phyloP scores from a whole-genome alignment of 2,113 vertebrate genomes.

The Lathamus discolor region DNA sequence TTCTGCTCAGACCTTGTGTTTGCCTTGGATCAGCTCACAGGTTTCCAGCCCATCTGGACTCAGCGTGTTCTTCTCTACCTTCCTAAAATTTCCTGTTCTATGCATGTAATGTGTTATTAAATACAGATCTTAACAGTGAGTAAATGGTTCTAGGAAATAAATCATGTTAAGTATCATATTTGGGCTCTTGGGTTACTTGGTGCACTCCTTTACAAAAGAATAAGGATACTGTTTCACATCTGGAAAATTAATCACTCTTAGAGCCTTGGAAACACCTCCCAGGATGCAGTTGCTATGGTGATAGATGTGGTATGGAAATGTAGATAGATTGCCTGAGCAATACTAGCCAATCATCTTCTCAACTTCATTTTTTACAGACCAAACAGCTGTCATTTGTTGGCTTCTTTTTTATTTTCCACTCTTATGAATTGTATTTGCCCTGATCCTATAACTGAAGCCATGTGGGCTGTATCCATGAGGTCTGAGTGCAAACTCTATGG shows the following conservation, averaged over 20 bases:
- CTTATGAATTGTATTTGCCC: neutral
- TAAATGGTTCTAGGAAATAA: neutral
- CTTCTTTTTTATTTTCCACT: neutral
- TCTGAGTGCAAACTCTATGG: neutral
- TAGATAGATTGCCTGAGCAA: neutral
- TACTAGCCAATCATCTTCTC: neutral
- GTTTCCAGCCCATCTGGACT: neutral
- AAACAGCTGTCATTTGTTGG: neutral
- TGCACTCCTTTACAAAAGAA: neutral
- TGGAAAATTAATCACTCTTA: slow-evolving; percentile 35
- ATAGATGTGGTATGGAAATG: neutral
- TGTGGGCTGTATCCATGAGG: neutral
- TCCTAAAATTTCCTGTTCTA: neutral
- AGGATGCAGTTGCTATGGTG: slow-evolving; percentile 56
- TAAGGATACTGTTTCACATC: neutral
- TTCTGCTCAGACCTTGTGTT: neutral
- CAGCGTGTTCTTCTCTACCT: fast-evolving
- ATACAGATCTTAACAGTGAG: fast-evolving
- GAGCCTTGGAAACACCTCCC: slow-evolving; percentile 19
- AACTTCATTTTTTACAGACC: neutral
- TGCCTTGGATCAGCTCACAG: neutral
- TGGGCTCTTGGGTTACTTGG: neutral
- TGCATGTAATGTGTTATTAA: fast-evolving
- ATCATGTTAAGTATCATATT: neutral
- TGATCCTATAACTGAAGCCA: neutral